Conservation (phyloP, 2,113 vertebrate genomes). For the Elephantulus edwardii region DNA sequence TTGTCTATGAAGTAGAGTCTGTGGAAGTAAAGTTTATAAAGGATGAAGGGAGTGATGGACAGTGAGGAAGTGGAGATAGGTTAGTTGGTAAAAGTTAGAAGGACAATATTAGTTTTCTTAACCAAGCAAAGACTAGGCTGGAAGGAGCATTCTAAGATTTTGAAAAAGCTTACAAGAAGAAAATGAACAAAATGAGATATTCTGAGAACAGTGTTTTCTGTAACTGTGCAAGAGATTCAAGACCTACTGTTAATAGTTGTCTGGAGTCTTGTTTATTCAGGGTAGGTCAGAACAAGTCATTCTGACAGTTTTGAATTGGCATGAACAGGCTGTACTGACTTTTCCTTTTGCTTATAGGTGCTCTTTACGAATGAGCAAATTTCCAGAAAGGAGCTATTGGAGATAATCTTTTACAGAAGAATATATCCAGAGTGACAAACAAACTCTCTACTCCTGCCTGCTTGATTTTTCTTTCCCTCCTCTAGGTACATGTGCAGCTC, state of each 20-base stretch:
- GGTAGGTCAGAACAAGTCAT: conserved; percentile 54
- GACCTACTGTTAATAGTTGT: conserved; percentile 10
- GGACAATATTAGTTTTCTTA: conserved; percentile 38
- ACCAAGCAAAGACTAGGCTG: neutral
- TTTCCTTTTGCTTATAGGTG: neutral
- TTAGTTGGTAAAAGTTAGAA: neutral
- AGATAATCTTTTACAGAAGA: conserved; percentile 11
- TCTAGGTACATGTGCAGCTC: neutral
- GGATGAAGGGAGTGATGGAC: neutral
- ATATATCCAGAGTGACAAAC: neutral
- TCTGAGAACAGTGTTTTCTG: neutral
- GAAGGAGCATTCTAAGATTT: conserved; percentile 2
- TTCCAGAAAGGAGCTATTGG: conserved; percentile 24
- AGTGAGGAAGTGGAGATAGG: neutral
- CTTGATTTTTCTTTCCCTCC: neutral
- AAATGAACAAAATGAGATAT: conserved; percentile 34
- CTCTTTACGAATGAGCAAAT: conserved; percentile 15
- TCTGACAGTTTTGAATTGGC: conserved; percentile 39
- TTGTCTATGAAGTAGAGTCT: neutral
- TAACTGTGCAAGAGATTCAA: neutral
- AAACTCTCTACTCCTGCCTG: neutral
- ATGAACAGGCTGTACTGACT: neutral
- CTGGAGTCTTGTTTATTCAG: conserved; percentile 33
- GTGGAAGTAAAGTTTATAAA: neutral
- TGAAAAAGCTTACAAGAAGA: conserved; percentile 28